Conservation (phyloP, 2,797 vertebrate genomes). For the Chromis chromis region DNA sequence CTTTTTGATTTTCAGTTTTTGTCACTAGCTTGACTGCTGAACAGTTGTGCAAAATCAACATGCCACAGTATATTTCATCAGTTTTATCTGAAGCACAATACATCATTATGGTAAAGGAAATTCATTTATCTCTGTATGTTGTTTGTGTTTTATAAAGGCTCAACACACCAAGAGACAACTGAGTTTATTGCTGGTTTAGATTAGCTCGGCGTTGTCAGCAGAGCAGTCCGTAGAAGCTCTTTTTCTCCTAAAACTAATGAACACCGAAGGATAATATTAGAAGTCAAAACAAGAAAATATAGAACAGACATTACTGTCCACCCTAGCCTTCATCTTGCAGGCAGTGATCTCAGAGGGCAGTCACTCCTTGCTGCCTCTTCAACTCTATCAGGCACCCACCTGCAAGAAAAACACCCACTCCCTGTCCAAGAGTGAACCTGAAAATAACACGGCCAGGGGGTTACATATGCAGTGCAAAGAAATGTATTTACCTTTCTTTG, state of each 20-base stretch:
- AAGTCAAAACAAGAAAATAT: conserved; percentile 29
- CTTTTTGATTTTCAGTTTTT: conserved; percentile 12
- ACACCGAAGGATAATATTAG: background rate
- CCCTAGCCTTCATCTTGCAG: conserved; percentile 45
- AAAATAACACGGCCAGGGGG: conserved; percentile 66
- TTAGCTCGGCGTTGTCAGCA: background rate
- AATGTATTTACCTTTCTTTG: conserved; percentile 38
- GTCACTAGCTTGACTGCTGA: conserved; percentile 28
- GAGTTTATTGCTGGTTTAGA: background rate
- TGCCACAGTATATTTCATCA: background rate
- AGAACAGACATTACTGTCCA: conserved; percentile 45
- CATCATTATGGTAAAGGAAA: background rate
- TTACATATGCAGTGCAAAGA: conserved; percentile 52
- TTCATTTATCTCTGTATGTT: background rate
- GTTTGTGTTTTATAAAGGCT: background rate
- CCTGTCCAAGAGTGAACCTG: conserved; percentile 72
- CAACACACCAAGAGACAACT: background rate
- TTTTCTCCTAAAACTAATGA: background rate
- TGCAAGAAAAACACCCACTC: conserved; percentile 75
- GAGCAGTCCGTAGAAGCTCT: background rate
- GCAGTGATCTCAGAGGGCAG: conserved; percentile 59
- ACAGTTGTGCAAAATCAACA: conserved; percentile 23
- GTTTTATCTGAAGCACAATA: background rate
- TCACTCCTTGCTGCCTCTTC: conserved; percentile 72
- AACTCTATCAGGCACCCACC: conserved; percentile 68